Conservation (phyloP, 2,797 vertebrate species). For the Cyclopterus lumpus region DNA sequence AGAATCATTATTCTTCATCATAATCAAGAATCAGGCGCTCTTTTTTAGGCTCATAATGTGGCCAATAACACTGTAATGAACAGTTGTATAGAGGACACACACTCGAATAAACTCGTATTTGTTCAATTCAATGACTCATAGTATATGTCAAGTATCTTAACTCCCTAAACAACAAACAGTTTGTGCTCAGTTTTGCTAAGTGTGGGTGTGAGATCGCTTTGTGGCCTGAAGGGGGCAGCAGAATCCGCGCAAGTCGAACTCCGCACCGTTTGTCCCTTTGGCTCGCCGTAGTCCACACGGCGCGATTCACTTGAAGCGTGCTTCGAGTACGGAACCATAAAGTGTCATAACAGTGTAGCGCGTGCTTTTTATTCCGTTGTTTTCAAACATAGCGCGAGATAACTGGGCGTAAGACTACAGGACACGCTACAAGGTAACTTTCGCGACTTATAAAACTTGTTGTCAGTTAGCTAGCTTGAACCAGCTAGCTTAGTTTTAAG, state of each 20-base stretch:
- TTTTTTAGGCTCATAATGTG: not conserved
- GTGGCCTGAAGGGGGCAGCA: conserved; percentile 59
- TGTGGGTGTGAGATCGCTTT: not conserved
- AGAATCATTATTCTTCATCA: not conserved
- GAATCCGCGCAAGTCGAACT: not conserved
- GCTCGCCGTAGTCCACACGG: conserved; percentile 60
- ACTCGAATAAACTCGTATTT: not conserved
- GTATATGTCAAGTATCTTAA: not conserved
- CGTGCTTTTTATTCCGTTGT: not conserved
- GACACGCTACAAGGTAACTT: conserved; percentile 23
- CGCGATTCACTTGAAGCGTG: conserved; percentile 55
- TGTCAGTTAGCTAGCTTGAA: not conserved
- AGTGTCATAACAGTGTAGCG: not conserved
- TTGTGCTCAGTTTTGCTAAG: not conserved
- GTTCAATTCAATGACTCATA: not conserved
- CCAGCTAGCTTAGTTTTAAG: conserved; percentile 12
- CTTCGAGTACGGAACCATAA: not conserved
- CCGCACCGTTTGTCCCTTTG: conserved; percentile 41
- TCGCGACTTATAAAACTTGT: not conserved
- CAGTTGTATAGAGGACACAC: fast-evolving
- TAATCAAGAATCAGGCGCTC: not conserved
- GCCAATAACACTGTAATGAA: not conserved
- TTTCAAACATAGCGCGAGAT: not conserved
- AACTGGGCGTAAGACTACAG: not conserved
- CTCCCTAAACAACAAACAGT: not conserved